Evolutionary conservation across 2,888 invertebrate species (phyloP).

Genomic region (Galerucella pusilla): DNA sequence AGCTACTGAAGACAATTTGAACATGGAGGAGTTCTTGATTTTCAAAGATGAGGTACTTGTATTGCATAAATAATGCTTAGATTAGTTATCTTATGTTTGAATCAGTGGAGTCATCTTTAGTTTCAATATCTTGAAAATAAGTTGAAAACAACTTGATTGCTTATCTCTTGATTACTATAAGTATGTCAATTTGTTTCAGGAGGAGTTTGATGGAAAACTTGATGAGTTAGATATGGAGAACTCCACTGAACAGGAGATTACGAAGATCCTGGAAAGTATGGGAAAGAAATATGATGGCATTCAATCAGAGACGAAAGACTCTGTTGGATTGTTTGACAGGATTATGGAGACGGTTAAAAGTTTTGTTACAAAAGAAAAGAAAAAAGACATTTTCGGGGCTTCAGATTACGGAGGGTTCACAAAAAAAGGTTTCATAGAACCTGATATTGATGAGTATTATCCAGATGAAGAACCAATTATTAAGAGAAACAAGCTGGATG

Average conservation of each 20-base stretch:
- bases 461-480: slow-evolving; percentile 49
- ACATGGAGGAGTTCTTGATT: slow-evolving; percentile 72
- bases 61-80: too few species aligned
- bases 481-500: slow-evolving; percentile 46
- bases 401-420: slow-evolving; percentile 51
- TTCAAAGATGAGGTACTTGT: slow-evolving; percentile 62
- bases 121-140: neutral
- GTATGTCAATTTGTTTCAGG: slow-evolving; percentile 34
- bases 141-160: neutral
- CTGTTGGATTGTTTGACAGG: slow-evolving; percentile 48
- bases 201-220: slow-evolving; percentile 54
- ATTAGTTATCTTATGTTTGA: too few species aligned
- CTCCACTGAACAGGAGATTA: slow-evolving; percentile 56
- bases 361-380: slow-evolving; percentile 48
- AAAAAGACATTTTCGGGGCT: slow-evolving; percentile 45
- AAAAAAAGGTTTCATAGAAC: slow-evolving; percentile 56
- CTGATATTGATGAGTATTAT: slow-evolving; percentile 56
- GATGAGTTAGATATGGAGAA: slow-evolving; percentile 60
- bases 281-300: slow-evolving; percentile 50
- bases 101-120: too few species aligned
- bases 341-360: slow-evolving; percentile 50
- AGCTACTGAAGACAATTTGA: slow-evolving; percentile 70
- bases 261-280: slow-evolving; percentile 53
- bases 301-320: slow-evolving; percentile 49
- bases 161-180: neutral